Conservation (phyloP, 2,888 invertebrate species). For the Conistra vaccinii region DNA sequence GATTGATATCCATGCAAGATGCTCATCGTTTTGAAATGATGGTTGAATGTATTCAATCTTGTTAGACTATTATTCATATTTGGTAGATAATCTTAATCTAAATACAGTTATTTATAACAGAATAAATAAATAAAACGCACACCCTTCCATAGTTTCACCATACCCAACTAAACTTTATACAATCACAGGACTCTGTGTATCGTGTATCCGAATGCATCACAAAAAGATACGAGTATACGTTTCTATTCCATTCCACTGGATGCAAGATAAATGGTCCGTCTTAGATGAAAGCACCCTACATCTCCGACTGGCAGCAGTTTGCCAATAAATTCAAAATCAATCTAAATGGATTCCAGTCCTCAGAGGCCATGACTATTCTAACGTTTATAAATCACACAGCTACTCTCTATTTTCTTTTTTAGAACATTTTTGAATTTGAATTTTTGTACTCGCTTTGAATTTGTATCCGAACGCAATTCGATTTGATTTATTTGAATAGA, state of each 20-base stretch:
- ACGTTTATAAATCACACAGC: conserved; percentile 66
- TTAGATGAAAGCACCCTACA: conserved; percentile 78
- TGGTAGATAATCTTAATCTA: not conserved
- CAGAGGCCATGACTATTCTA: conserved; percentile 59
- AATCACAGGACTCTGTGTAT: conserved; percentile 39
- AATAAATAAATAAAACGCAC: not conserved
- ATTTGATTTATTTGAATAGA: conserved; percentile 46
- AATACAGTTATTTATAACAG: not conserved
- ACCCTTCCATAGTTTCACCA: not conserved
- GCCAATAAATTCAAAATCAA: conserved; percentile 87
- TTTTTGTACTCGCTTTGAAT: conserved; percentile 36
- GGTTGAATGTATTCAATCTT: not conserved
- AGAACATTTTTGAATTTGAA: conserved; percentile 59
- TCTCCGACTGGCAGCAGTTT: conserved; percentile 76
- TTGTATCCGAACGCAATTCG: conserved; percentile 47
- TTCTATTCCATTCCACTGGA: conserved; percentile 63
- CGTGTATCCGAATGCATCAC: conserved; percentile 58
- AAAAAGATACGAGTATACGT: conserved; percentile 54
- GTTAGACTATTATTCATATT: not conserved
- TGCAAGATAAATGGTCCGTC: conserved; percentile 84
- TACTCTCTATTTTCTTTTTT: conserved; percentile 51
- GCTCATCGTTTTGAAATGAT: not conserved
- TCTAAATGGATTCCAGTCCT: conserved; percentile 74
- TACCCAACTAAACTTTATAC: conserved; percentile 24
- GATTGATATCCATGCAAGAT: not conserved